Conservation (phyloP, 2,888 invertebrate genomes). For the Tanytarsus gracilentus region DNA sequence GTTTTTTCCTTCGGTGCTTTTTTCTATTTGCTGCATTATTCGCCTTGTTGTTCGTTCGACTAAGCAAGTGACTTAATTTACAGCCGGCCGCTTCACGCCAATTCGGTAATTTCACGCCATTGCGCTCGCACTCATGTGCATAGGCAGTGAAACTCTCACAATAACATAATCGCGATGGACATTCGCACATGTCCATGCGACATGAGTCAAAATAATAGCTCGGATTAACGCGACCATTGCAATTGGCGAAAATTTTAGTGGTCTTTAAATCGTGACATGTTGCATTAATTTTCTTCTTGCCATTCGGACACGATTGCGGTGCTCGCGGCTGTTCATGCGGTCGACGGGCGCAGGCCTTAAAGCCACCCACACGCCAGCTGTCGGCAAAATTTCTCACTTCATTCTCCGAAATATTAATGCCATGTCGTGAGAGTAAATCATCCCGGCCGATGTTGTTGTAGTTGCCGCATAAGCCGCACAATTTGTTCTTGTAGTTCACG, state of each 20-base stretch:
- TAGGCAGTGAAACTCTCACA: constrained; percentile 87
- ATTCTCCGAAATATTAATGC: constrained; percentile 54
- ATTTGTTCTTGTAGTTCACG: constrained; percentile 58
- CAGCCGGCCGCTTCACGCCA: constrained; percentile 68
- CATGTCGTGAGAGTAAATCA: constrained; percentile 66
- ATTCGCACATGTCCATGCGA: constrained; percentile 79
- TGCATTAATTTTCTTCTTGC: constrained; percentile 43
- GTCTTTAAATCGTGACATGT: constrained; percentile 48
- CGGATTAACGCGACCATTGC: constrained; percentile 69
- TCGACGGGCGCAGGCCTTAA: constrained; percentile 54
- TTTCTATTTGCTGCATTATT: constrained; percentile 14
- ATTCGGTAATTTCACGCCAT: constrained; percentile 60
- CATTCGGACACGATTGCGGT: constrained; percentile 46
- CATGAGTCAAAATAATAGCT: constrained; percentile 80
- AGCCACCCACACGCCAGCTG: constrained; percentile 87
- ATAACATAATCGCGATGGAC: constrained; percentile 69
- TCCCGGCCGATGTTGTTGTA: constrained; percentile 81
- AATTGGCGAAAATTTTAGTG: constrained; percentile 58
- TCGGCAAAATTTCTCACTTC: constrained; percentile 64
- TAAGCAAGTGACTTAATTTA: constrained; percentile 35
- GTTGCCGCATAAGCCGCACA: constrained; percentile 92
- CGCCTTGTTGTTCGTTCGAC: too few relatives aligned
- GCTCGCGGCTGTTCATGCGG: constrained; percentile 43
- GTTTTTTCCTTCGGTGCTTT: constrained; percentile 2
- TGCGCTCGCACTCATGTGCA: constrained; percentile 72